Conservation (phyloP, 2,888 invertebrate genomes). For the Phoenoteleia sp. region DNA sequence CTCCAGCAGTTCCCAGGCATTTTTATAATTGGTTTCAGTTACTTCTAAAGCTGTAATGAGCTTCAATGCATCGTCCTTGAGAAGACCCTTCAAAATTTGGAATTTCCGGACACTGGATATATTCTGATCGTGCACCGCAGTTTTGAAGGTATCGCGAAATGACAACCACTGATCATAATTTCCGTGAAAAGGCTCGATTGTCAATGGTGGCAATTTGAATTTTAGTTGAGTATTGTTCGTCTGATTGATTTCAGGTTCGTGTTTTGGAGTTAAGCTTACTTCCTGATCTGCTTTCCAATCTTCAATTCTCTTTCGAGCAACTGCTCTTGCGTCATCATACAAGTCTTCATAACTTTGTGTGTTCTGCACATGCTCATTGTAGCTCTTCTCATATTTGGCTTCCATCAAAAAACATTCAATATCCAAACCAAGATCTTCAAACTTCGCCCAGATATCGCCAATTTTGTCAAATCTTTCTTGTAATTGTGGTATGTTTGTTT, state of each 20-base stretch:
- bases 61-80: constrained; percentile 2
- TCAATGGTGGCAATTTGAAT: constrained; percentile 18
- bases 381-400: background rate
- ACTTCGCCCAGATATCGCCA: background rate
- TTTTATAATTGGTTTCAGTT: constrained; percentile 31
- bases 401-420: background rate
- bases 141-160: constrained; percentile 3
- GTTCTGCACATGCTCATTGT: background rate
- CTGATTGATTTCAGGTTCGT: background rate
- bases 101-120: constrained; percentile 2
- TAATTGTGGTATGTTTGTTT: background rate
- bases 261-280: background rate
- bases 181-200: background rate
- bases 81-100: constrained; percentile 5
- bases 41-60: constrained; percentile 17
- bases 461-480: background rate
- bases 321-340: background rate
- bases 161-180: constrained; percentile 25
- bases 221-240: background rate
- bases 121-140: constrained; percentile 1
- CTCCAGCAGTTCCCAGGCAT: constrained; percentile 28
- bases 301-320: background rate
- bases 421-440: background rate
- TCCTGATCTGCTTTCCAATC: background rate
- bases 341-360: background rate